A percentile compares a stretch with the other conserved stretches of the same genome.
Evolutionary conservation across 2,113 vertebrate genomes (phyloP).

Genomic region (Phylloscopus whistleri): DNA sequence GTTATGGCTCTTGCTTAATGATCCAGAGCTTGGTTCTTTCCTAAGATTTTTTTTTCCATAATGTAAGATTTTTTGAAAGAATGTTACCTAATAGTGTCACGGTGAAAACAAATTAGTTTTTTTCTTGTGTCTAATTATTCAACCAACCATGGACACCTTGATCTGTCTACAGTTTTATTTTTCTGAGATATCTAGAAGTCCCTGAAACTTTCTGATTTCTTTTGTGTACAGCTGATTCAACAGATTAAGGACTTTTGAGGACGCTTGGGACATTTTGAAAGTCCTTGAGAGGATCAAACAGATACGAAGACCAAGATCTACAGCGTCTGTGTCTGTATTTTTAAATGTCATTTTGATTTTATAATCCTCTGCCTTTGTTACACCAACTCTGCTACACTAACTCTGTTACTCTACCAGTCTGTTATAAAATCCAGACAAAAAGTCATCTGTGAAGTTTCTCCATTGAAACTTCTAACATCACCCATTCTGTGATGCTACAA

Average conservation of each 20-base stretch:
- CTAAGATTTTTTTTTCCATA: background rate
- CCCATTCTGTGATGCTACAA: too few relatives aligned
- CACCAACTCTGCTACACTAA: background rate
- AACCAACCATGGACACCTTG: background rate
- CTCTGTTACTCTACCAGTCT: background rate
- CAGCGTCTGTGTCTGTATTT: rapidly evolving
- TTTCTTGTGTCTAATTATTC: background rate
- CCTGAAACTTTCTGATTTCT: background rate
- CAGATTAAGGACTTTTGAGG: background rate
- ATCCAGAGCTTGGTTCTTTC: background rate
- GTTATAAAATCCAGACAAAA: background rate
- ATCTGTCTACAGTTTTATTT: background rate
- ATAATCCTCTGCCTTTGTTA: background rate
- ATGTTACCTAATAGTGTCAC: rapidly evolving
- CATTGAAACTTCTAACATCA: background rate
- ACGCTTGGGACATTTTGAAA: background rate
- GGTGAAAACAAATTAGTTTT: background rate
- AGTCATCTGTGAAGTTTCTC: background rate
- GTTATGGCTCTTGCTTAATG: background rate
- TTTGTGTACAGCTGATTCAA: background rate
- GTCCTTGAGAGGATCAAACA: background rate
- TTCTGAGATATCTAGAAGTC: background rate
- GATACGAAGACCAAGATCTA: background rate
- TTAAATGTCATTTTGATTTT: background rate
- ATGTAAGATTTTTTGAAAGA: background rate